These are phyloP conservation scores for Chaetops frenatus DNA, from an alignment of 2,113 vertebrate species.

Conservation along the genomic window DNA sequence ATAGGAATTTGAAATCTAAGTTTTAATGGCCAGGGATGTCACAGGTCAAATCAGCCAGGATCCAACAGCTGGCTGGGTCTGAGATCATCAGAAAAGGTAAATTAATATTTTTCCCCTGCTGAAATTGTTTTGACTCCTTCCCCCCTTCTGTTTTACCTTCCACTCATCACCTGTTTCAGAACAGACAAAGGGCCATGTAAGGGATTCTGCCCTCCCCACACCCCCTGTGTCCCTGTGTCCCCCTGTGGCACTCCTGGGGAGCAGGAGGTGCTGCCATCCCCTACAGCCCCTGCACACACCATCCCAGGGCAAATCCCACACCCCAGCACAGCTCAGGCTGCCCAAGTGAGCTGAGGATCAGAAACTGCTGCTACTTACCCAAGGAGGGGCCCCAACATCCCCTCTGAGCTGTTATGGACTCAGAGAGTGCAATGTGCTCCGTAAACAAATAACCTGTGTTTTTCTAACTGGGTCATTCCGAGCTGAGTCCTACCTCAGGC, in stretches of 20 bases:
- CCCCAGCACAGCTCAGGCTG: not conserved
- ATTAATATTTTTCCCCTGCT: not conserved
- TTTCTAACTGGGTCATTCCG: conserved; percentile 11
- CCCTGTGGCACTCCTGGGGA: not conserved
- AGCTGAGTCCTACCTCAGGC: not conserved
- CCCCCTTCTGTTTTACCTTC: not conserved
- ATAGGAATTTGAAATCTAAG: not conserved
- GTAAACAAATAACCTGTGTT: conserved; percentile 46
- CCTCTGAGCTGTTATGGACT: not conserved
- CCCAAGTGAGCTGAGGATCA: not conserved
- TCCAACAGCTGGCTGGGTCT: fast-evolving
- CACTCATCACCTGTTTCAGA: not conserved
- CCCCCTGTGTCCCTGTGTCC: not conserved
- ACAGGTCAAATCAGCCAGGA: not conserved
- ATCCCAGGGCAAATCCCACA: not conserved
- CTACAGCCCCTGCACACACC: not conserved
- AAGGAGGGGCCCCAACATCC: conserved; percentile 5
- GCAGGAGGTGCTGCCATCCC: not conserved
- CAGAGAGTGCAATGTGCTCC: not conserved
- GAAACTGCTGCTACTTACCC: not conserved
- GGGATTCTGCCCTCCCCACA: fast-evolving
- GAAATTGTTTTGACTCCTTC: not conserved
- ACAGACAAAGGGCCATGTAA: too few relatives aligned
- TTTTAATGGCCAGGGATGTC: not conserved
- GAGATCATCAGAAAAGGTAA: not conserved